Conservation (phyloP, 2,113 vertebrate species). For the Arvicanthis niloticus region DNA sequence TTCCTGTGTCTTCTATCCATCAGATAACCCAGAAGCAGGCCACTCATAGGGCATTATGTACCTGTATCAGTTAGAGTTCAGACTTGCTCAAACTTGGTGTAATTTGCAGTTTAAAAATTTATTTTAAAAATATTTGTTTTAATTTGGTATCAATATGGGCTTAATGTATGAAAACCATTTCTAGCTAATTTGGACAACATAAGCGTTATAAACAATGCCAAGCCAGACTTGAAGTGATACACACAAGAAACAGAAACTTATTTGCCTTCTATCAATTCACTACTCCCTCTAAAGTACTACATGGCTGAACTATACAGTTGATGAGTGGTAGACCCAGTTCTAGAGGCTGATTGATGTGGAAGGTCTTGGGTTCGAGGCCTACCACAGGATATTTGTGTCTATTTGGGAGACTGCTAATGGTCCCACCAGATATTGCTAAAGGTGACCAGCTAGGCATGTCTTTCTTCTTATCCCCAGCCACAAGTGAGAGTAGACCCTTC, state of each 20-base stretch:
- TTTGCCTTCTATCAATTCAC: background rate
- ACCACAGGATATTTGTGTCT: background rate
- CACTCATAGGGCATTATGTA: background rate
- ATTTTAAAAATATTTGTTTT: background rate
- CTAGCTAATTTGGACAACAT: background rate
- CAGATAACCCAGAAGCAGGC: background rate
- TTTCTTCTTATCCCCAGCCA: background rate
- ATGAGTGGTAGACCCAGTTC: background rate
- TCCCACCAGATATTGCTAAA: background rate
- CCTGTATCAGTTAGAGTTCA: background rate
- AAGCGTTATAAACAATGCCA: slow-evolving; percentile 13
- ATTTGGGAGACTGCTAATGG: background rate
- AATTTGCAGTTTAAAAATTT: background rate
- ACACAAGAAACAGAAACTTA: background rate
- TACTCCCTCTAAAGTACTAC: background rate
- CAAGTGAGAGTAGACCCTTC: background rate
- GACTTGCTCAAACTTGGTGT: background rate
- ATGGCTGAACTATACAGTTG: background rate
- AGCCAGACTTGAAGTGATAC: background rate
- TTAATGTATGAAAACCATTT: background rate
- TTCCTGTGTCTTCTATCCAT: background rate
- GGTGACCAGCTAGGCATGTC: background rate
- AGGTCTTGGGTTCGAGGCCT: background rate
- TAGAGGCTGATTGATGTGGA: background rate
- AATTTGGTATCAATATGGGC: background rate